Conservation (phyloP, 1,140 invertebrate genomes). For the Drosophila prosaltans region DNA sequence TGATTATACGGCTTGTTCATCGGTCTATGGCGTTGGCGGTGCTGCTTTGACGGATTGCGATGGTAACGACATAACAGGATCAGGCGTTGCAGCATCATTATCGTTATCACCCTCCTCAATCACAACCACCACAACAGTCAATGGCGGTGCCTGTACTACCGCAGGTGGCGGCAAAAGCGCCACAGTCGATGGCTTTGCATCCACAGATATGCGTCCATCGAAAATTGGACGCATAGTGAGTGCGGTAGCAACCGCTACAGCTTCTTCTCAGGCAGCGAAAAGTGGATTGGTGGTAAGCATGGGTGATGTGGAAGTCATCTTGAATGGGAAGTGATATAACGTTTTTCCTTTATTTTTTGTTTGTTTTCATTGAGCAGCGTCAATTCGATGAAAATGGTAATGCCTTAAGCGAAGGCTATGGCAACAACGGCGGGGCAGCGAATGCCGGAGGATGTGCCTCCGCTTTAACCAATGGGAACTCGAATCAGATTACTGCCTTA, state of each 20-base stretch:
- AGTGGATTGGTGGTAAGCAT: slow-evolving; percentile 58
- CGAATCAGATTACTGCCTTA: slow-evolving; percentile 50
- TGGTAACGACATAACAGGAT: slow-evolving; percentile 21
- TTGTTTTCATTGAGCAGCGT: slow-evolving; percentile 66
- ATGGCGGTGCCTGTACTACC: background rate
- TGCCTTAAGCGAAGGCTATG: slow-evolving; percentile 71
- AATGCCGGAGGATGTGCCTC: slow-evolving; percentile 7
- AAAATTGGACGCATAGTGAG: slow-evolving; percentile 58
- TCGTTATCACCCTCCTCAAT: background rate
- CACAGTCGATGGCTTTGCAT: background rate
- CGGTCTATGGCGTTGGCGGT: slow-evolving; percentile 54
- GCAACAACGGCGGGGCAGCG: slow-evolving; percentile 14
- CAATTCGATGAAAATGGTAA: slow-evolving; percentile 84
- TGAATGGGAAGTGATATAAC: background rate
- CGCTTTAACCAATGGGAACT: slow-evolving; percentile 13
- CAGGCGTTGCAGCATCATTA: background rate
- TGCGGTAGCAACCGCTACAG: slow-evolving; percentile 32
- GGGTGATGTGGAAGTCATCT: background rate
- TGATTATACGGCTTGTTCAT: slow-evolving; percentile 68
- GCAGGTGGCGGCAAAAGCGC: background rate
- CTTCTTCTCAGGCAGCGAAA: slow-evolving; percentile 44
- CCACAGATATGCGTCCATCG: slow-evolving; percentile 39
- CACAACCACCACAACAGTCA: background rate
- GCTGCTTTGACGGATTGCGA: slow-evolving; percentile 21
- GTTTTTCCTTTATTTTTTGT: background rate